Evolutionary conservation across 2,888 invertebrate species (phyloP).

Genomic region (Catocala nupta): DNA sequence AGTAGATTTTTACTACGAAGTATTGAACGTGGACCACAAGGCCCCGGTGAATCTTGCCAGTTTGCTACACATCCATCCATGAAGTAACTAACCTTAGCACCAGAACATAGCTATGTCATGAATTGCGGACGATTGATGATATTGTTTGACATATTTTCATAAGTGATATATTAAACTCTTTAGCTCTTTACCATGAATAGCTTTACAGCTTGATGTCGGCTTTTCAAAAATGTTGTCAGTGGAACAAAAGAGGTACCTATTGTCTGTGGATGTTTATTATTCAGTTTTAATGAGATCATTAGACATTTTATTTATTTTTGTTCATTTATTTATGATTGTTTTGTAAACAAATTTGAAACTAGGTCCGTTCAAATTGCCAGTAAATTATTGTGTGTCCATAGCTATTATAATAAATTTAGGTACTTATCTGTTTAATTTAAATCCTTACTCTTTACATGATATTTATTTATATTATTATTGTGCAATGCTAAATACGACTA

Average conservation of each 20-base stretch:
- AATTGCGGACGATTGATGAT: slow-evolving; percentile 74
- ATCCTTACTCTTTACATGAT: slow-evolving; percentile 64
- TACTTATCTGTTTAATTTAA: slow-evolving; percentile 59
- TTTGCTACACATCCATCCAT: slow-evolving; percentile 84
- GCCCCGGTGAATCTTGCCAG: slow-evolving; percentile 81
- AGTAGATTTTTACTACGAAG: slow-evolving; percentile 73
- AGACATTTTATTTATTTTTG: slow-evolving; percentile 65
- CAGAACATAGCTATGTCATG: slow-evolving; percentile 74
- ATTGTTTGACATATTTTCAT: slow-evolving; percentile 78
- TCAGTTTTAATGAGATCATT: slow-evolving; percentile 56
- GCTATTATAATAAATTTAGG: slow-evolving; percentile 62
- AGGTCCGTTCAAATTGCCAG: slow-evolving; percentile 57
- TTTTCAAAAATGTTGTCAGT: slow-evolving; percentile 84
- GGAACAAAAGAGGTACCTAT: slow-evolving; percentile 85
- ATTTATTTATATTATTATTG: slow-evolving; percentile 75
- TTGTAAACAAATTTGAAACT: slow-evolving; percentile 66
- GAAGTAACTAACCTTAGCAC: slow-evolving; percentile 74
- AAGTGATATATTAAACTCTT: slow-evolving; percentile 79
- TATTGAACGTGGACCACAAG: slow-evolving; percentile 60
- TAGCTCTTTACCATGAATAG: slow-evolving; percentile 81
- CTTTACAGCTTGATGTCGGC: slow-evolving; percentile 85
- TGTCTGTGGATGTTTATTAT: slow-evolving; percentile 77
- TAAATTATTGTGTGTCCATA: slow-evolving; percentile 70
- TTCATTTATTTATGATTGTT: slow-evolving; percentile 62
- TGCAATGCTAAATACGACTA: slow-evolving; percentile 72